Percentiles rank a stretch among this genome's conserved stretches.
Conservation (phyloP, 1,140 invertebrate genomes). For the Nephila pilipes region DNA sequence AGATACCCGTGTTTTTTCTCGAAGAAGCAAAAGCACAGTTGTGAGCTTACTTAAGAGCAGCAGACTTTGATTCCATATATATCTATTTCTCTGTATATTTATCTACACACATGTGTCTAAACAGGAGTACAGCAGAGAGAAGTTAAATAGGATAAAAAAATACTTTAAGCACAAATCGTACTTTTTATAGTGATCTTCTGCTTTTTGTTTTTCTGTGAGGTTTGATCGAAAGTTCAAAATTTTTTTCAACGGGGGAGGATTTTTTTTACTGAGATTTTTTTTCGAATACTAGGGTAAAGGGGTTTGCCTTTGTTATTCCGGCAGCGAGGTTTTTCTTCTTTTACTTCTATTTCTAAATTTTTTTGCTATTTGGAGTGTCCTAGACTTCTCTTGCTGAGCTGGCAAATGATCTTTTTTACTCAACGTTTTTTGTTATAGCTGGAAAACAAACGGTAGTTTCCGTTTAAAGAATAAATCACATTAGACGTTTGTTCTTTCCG, state of each 20-base stretch:
- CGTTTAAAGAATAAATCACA: conserved; percentile 75
- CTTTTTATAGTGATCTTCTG: conserved; percentile 11
- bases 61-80: conserved; percentile 32
- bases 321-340: not conserved
- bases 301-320: conserved; percentile 57
- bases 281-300: not conserved
- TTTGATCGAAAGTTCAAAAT: conserved; percentile 55
- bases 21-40: not conserved
- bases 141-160: conserved; percentile 56
- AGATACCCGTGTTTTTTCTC: conserved; percentile 26
- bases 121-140: not conserved
- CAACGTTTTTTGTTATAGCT: conserved; percentile 60
- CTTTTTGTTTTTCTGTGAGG: conserved; percentile 1
- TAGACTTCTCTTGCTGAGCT: conserved; percentile 53
- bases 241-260: not conserved
- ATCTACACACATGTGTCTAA: conserved; percentile 44
- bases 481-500: conserved; percentile 63
- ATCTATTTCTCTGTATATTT: conserved; percentile 41
- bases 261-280: conserved; percentile 37
- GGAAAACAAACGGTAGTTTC: conserved; percentile 63
- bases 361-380: conserved; percentile 24
- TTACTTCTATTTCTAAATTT: conserved; percentile 42
- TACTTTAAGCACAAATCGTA: conserved; percentile 4
- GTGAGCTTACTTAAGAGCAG: not conserved
- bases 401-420: conserved; percentile 58